Evolutionary conservation across 1,140 invertebrate species (phyloP).

Genomic region (Atta texana): DNA sequence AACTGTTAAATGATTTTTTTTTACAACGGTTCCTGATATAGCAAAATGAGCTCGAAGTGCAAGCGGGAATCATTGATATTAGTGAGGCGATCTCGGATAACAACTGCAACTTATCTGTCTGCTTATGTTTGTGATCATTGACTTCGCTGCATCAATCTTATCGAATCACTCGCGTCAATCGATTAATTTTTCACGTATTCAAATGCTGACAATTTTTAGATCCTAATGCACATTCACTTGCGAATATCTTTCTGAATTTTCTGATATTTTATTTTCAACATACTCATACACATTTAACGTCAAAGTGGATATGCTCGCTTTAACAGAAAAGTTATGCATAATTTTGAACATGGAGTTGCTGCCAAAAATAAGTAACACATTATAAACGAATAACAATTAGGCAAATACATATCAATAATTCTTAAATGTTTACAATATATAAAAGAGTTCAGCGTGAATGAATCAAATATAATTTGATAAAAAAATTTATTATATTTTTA

Average conservation of each 20-base stretch:
- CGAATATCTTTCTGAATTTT: neutral
- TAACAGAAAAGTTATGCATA: neutral
- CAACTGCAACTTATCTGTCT: conserved; percentile 45
- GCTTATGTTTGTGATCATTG: conserved; percentile 18
- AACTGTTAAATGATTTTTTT: neutral
- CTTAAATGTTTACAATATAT: conserved; percentile 54
- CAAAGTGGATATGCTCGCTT: neutral
- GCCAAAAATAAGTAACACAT: conserved; percentile 4
- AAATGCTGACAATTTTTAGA: neutral
- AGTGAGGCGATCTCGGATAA: neutral
- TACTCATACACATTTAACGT: neutral
- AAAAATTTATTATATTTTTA: neutral
- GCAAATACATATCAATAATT: conserved; percentile 72
- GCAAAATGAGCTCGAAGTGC: neutral
- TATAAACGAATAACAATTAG: neutral
- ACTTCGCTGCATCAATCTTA: conserved; percentile 25
- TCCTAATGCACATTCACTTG: neutral
- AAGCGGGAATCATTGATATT: neutral
- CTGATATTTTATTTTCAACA: neutral
- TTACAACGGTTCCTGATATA: neutral
- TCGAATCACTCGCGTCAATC: conserved; percentile 1
- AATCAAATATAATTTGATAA: too few species aligned
- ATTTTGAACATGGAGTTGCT: neutral
- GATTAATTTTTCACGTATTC: neutral
- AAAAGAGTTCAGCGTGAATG: neutral